These are phyloP conservation scores for Hylaeus volcanicus DNA, from an alignment of 1,140 invertebrate genomes.

Conservation along the genomic window DNA sequence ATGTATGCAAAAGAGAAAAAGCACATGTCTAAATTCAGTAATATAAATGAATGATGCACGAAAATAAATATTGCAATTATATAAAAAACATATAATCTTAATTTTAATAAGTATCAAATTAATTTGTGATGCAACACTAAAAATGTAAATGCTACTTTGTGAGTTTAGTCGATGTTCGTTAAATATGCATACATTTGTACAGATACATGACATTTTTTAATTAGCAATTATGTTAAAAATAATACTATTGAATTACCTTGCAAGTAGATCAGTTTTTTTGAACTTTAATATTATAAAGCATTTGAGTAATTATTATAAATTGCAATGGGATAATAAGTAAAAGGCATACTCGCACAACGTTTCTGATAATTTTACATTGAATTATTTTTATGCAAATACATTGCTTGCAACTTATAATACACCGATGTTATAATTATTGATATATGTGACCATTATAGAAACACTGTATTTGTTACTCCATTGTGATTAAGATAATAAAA, in stretches of 20 bases:
- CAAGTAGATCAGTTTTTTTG: background rate
- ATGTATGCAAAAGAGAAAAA: background rate
- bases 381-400: background rate
- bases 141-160: slow-evolving; percentile 9
- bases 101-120: slow-evolving; percentile 1
- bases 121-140: background rate
- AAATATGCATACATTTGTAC: background rate
- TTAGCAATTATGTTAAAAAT: background rate
- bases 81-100: slow-evolving; percentile 1
- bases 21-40: slow-evolving; percentile 15
- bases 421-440: slow-evolving; percentile 1
- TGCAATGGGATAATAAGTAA: slow-evolving; percentile 7
- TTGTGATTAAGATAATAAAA: slow-evolving; percentile 19
- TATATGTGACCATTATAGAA: slow-evolving; percentile 7
- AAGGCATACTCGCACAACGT: background rate
- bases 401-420: background rate
- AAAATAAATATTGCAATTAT: slow-evolving; percentile 32
- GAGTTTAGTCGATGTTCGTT: slow-evolving; percentile 2
- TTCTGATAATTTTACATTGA: background rate
- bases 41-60: slow-evolving; percentile 24
- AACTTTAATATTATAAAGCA: background rate
- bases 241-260: background rate
- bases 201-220: background rate
- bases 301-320: background rate
- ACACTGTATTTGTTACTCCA: slow-evolving; percentile 10